Evolutionary conservation across 2,797 vertebrate species (phyloP), one percentile per base, ranked within the genome.

Genomic region (Urocyon cinereoargenteus): DNA sequence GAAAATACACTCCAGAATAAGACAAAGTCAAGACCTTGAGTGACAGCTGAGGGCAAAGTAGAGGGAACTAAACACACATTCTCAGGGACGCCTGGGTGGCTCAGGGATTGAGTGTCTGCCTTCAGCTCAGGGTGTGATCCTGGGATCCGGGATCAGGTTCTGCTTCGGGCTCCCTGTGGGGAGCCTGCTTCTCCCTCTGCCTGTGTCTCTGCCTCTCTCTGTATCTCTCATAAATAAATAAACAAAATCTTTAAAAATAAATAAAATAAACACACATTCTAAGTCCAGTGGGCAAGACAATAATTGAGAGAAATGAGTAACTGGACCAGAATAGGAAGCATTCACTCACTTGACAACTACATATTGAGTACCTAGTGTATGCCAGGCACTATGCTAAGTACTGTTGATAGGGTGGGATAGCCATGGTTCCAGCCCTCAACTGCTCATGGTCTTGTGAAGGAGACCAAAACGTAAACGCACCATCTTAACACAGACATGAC

Each of bases 1-100:
- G 31, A 96, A 96, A 93, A 96, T 21, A 73, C 13, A 36, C 24
- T 70, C 64, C 40, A 53, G 6, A 92, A n/a, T n/a, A 91, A 34
- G 34, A 34, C 31, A 78, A 82, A 78, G 53, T 55, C 21, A 53
- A 93, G 84, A 87, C 55, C 34, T 78, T 36, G 34, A 86, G 66
- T 86, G 31, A 49, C 4, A 73, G 40, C 13, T 53, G 24, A 91
- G 28, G 36, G n/a, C 53, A 57, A 26, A 24, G 45, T 18, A 79
- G 8, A 91, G 15, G 62, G 36, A 72, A 73, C 45, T 36, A 57
- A 94, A 86, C 28, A 51, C 1, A n/a, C 2, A 2, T n/a, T 59
- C 6, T 14, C 40, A 45, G 40, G 40, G 40, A 45, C 6, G 40
- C 40, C 40, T 45, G 40, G 40, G 40, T 45, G 40, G 40, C 6